Evolutionary conservation across 2,888 invertebrate genomes (phyloP), one percentile per base, ranked within the genome.

Genomic region (Nomada flava): DNA sequence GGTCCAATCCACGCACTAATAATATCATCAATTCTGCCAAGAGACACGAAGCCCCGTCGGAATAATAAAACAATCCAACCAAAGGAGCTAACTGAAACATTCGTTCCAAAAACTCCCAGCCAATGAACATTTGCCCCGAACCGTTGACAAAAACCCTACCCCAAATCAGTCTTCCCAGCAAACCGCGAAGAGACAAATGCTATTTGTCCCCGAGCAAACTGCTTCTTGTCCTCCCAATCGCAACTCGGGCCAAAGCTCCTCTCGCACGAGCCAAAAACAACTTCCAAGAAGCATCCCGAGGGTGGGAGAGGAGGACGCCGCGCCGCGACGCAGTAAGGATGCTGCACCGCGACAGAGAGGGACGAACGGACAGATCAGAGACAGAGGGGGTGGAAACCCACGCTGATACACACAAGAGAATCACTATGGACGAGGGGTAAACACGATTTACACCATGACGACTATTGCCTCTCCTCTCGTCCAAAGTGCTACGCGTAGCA

Each of bases 401-500:
- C 70, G 76, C 82, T 83, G 87, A 88, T 83, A 82, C 86, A 79
- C 81, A 79, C 75, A 65, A 80, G 81, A 78, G 84, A 83, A 89
- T 91, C 90, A 90, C 88, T 90, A 88, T 88, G 89, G 89, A 90
- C 87, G 90, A 88, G 90, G 90, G 89, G 87, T 92, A 92, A 92
- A 92, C 91, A 91, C 92, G 92, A 92, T 92, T 92, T 92, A 92
- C 92, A 91, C 92, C 86, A 90, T 88, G 89, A 89, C 87, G 86
- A 90, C 88, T 88, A 89, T 90, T 83, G 85, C 87, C 88, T 78
- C 83, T 86, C 79, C 82, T 76, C 87, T 86, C 87, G 81, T 81
- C 82, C 82, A 84, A 86, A 86, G 86, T 80, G 86, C 79, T 84
- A 79, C 76, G 76, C 84, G 85, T 70, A 75, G 78, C 68, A 59